Conservation (phyloP, 1,140 invertebrate species). For the Asbolus verrucosus region DNA sequence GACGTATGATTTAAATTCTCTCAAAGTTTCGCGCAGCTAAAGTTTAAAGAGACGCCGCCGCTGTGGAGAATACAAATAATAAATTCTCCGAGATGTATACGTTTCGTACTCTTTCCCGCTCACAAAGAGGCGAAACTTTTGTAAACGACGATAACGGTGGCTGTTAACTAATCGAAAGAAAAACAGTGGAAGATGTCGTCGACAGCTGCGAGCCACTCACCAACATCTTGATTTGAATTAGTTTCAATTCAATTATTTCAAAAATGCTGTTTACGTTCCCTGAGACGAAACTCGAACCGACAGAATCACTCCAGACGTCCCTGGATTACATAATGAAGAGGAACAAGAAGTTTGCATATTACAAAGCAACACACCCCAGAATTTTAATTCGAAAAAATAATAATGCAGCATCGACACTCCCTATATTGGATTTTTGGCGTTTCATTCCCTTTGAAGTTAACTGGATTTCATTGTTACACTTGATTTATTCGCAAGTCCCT, state of each 20-base stretch:
- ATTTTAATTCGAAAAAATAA: too few relatives aligned
- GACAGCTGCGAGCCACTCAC: constrained; percentile 17
- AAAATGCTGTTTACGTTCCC: constrained; percentile 32
- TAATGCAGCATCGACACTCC: too few relatives aligned
- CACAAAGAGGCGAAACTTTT: constrained; percentile 17
- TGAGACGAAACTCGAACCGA: constrained; percentile 14
- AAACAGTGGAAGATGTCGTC: constrained; percentile 25
- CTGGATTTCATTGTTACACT: too few relatives aligned
- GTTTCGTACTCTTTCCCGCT: not conserved
- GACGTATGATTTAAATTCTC: constrained; percentile 43
- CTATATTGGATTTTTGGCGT: too few relatives aligned
- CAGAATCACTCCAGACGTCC: constrained; percentile 13
- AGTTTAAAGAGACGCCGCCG: constrained; percentile 29
- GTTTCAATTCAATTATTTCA: constrained; percentile 38
- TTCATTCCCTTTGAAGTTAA: too few relatives aligned
- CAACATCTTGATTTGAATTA: constrained; percentile 39
- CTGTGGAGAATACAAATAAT: constrained; percentile 47
- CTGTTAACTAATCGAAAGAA: constrained; percentile 38
- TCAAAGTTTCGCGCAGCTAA: constrained; percentile 32
- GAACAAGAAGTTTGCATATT: constrained; percentile 35
- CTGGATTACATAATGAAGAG: constrained; percentile 22
- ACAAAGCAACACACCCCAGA: constrained; percentile 12
- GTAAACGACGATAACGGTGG: constrained; percentile 39
- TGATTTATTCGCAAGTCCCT: too few relatives aligned
- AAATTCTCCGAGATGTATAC: constrained; percentile 42